Percentiles rank a stretch among this genome's conserved stretches.
phyloP scores from a whole-genome alignment of 2,113 vertebrate genomes.

The Cyphomyrus plagiostoma region DNA sequence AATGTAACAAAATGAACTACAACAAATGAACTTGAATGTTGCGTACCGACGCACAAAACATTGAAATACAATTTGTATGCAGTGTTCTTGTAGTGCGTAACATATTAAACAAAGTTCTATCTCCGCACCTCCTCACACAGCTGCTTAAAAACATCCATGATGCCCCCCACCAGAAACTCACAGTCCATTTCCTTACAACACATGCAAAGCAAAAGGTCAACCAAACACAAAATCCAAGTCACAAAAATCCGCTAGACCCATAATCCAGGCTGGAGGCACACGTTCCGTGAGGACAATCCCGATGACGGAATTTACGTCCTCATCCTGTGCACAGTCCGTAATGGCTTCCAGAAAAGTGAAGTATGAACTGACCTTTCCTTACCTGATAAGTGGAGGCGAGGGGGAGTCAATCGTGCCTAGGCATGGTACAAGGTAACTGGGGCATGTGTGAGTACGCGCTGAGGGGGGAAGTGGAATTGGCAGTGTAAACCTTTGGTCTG shows the following conservation, averaged over 20 bases:
- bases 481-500: background rate
- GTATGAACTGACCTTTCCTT: background rate
- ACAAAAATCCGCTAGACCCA: background rate
- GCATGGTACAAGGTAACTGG: background rate
- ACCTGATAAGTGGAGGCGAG: background rate
- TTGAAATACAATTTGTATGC: background rate
- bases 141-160: background rate
- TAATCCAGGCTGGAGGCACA: background rate
- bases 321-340: background rate
- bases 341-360: background rate
- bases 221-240: background rate
- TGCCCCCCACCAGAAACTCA: background rate
- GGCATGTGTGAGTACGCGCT: background rate
- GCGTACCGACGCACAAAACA: background rate
- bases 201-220: background rate
- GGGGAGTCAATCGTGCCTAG: background rate
- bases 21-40: background rate
- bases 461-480: background rate
- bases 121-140: background rate
- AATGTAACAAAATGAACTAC: background rate
- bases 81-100: background rate
- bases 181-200: background rate
- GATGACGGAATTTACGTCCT: background rate
- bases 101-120: background rate
- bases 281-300: background rate